Evolutionary conservation across 1,140 invertebrate genomes (phyloP), one percentile per base, ranked within the genome.

Genomic region (Drosophila biarmipes): DNA sequence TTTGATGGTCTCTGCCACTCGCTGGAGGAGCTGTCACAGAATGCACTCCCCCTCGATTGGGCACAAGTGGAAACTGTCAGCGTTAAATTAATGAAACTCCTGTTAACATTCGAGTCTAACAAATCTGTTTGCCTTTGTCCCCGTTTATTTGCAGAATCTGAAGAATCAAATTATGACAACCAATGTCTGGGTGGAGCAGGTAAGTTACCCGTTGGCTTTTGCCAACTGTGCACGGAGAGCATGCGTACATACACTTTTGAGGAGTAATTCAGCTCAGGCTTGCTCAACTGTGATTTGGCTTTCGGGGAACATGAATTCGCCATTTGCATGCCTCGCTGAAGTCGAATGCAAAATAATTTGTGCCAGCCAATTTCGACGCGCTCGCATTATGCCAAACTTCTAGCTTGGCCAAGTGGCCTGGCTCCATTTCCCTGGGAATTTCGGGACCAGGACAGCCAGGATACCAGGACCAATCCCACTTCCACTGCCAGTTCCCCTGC

Each of bases 111-210:
- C 15, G 15, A 21, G n/a, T 42, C 48, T 86, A 68, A 84, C 45
- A 43, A 62, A 55, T 73, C 66, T 71, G 58, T 68, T 53, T 11
- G 40, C 17, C 58, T 77, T 53, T 56, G 45, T 67, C 11, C 11
- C 34, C 15, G 8, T 82, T 92, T 93, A 93, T 91, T 95, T 97
- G 80, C 95, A 98, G 97, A 98, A 98, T 94, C 94, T 98, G 93
- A 98, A 97, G 93, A 98, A 97, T 94, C 98, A 98, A 95, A 98
- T 98, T 90, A 98, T 98, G 97, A 98, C 97, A 87, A 98, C 97
- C 86, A 98, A 98, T 93, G 96, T 98, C 73, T 98, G 98, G 98
- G 96, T 98, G 78, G 97, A 98, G 93, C 98, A 98, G 95, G 97
- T 98, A 93, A 96, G 94, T 74, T 43, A 42, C 1, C 11, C 31